These are phyloP conservation scores for Cyphomyrmex costatus DNA, from an alignment of 1,140 invertebrate genomes.

Conservation along the genomic window DNA sequence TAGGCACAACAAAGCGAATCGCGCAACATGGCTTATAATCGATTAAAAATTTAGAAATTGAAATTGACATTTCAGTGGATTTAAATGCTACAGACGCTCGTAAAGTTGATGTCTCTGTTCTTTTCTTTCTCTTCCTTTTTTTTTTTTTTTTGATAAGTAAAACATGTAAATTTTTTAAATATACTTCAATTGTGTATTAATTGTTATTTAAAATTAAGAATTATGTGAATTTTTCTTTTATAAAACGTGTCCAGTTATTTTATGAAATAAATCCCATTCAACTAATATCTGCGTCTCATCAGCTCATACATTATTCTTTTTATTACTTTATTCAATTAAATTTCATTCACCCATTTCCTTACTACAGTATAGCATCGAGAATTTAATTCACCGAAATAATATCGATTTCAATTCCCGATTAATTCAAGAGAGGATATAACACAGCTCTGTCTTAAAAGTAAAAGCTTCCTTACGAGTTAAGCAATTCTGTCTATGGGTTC, in stretches of 20 bases:
- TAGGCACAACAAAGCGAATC: constrained; percentile 58
- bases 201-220: not conserved
- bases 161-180: not conserved
- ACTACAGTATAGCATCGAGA: not conserved
- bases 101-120: not conserved
- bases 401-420: constrained; percentile 23
- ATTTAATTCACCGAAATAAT: constrained; percentile 11
- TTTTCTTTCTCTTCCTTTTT: not conserved
- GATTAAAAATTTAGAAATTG: constrained; percentile 13
- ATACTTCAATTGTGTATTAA: not conserved
- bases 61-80: constrained; percentile 12
- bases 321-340: not conserved
- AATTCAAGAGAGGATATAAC: constrained; percentile 57
- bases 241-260: not conserved
- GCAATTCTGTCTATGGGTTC: constrained; percentile 55
- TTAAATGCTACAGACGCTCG: not conserved
- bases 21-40: constrained; percentile 65
- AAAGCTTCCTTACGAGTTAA: constrained; percentile 70
- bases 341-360: not conserved
- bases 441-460: constrained; percentile 74
- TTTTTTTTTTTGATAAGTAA: no score
- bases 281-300: no score
- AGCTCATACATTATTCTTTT: no score
- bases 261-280: not conserved
- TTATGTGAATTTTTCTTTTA: not conserved